Evolutionary conservation across 2,113 vertebrate species (phyloP), one percentile per base, ranked within the genome.

Genomic region (Passer domesticus): DNA sequence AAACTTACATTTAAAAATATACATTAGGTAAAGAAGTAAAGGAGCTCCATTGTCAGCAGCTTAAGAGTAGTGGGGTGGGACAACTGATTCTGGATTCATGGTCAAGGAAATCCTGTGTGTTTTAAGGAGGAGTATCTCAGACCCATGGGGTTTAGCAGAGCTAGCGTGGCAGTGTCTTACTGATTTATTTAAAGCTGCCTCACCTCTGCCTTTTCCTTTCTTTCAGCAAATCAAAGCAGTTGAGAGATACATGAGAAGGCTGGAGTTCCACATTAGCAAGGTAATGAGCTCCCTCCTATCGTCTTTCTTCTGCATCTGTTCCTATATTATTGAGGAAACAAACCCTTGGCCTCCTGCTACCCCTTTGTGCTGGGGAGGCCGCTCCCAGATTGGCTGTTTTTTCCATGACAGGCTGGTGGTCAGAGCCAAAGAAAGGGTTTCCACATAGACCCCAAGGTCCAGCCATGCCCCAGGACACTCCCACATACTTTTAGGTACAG

Each of bases 181-280:
- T 60, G 80, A 59, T 89, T 62, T 20, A 44, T 53, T 85, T 56
- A 53, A 59, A 81, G 30, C 20, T 82, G 58, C 59, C 59, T 97
- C 70, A 95, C 83, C 47, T 83, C 74, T 94, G 68, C 46, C 37
- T 96, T 63, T 96, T 92, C 66, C 83, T 96, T 92, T 94, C 89
- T 95, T 96, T 97, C 97, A 99, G 99, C 99, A 99, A 99, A 99
- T 99, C 93, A 99, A 99, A 98, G 98, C 98, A 0, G 99, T 99
- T 2, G 99, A 99, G 94, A 97, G 99, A 90, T 99, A 99, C 96
- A 99, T 99, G 98, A 98, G 99, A 84, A 99, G 99, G 66, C 98
- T 99, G 97, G 99, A 99, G 97, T 99, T 99, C 96, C 99, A 99
- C 97, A 99, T 99, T 55, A 99, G 99, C 96, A 99, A 99, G 99